Conservation (phyloP, 2,797 vertebrate species). For the Amblyraja radiata region DNA sequence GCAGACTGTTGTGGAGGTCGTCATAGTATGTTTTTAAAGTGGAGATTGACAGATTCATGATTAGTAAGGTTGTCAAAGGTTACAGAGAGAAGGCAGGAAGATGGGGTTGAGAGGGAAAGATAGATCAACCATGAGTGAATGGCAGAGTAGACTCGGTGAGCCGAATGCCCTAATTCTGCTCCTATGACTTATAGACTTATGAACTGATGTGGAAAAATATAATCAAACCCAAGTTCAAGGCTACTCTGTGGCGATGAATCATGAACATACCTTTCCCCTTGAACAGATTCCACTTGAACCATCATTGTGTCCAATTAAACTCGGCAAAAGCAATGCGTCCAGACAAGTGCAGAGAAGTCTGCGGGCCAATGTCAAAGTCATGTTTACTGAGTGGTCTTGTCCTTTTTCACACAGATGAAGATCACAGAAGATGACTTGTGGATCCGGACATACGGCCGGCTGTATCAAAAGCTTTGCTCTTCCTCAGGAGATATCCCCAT, state of each 20-base stretch:
- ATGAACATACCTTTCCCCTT: neutral
- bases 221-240: neutral
- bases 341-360: neutral
- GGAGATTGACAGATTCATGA: too few species aligned
- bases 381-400: neutral
- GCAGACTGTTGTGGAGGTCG: too few species aligned
- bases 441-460: constrained; percentile 73
- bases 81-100: too few species aligned
- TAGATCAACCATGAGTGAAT: too few species aligned
- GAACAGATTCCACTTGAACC: neutral
- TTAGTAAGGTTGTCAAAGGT: too few species aligned
- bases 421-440: constrained; percentile 73
- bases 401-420: constrained; percentile 58
- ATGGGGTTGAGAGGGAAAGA: too few species aligned
- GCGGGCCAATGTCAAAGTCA: neutral
- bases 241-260: neutral
- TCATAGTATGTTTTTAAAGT: too few species aligned
- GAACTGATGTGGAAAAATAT: neutral
- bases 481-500: constrained; percentile 75
- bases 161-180: too few species aligned
- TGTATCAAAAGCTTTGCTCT: constrained; percentile 72
- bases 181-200: too few species aligned
- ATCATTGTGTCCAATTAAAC: neutral
- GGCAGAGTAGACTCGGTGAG: too few species aligned
- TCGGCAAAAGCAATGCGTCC: neutral